Evolutionary conservation across 2,888 invertebrate species (phyloP), one percentile per base, ranked within the genome.

Genomic region (Caradrina kadenii): DNA sequence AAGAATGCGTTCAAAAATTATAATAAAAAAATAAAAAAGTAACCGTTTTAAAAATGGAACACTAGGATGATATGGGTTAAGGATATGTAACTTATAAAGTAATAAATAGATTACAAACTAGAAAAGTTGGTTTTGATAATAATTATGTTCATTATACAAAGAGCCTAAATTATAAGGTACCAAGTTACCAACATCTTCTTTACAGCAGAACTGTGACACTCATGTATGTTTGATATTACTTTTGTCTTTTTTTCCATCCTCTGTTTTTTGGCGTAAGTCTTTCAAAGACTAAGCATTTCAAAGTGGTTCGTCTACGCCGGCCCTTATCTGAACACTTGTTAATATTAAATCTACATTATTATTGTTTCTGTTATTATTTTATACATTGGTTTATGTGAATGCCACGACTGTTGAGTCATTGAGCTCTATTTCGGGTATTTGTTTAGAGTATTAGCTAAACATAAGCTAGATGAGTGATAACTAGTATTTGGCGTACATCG

Each of bases 381-480:
- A 79, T 79, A 69, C 69, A 52, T 63, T 76, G 66, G 71, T 64
- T 78, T 63, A 55, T 65, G 59, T 65, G 71, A n/a, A 85, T 84
- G 83, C 82, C 81, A 64, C 69, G 73, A 62, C 48, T 55, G 61
- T 64, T 80, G 78, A 76, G 74, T 87, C 86, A 86, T 79, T 39
- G 42, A 19, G 45, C 19, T 63, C 56, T 71, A 68, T 72, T 76
- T 76, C 52, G 56, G 54, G 45, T 45, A 58, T 63, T 76, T 80
- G 64, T 80, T 72, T 67, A 62, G 53, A 76, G 8, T 55, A 55
- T 66, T 63, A 55, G 59, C 52, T 26, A 79, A 59, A 64, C 48
- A 64, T 60, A 62, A 22, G 21, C 17, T 54, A 1, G 56, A 50
- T 58, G 63, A 73, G 52, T 73, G 73, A 65, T 65, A 58, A 58